These are phyloP conservation scores for Schizopygopsis pylzovi DNA, from an alignment of 2,797 vertebrate genomes.

Conservation along the genomic window DNA sequence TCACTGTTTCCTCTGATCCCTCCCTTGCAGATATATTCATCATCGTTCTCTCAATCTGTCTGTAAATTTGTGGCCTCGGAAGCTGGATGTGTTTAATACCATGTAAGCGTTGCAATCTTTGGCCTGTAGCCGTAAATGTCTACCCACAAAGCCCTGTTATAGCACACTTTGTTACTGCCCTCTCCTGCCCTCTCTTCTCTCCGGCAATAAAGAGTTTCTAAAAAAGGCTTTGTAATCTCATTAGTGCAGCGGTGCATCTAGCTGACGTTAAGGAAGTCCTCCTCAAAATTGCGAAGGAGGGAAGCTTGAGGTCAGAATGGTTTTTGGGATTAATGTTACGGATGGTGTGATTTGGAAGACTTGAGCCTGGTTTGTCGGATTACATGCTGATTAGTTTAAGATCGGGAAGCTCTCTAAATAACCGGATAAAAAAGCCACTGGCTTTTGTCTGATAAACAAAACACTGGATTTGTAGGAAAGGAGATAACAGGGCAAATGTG, in stretches of 20 bases:
- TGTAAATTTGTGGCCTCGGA: constrained; percentile 15
- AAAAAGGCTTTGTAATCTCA: constrained; percentile 46
- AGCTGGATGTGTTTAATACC: constrained; percentile 11
- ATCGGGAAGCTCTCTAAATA: constrained; percentile 40
- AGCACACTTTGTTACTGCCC: constrained; percentile 26
- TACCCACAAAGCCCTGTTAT: constrained; percentile 30
- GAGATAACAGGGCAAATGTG: constrained; percentile 23
- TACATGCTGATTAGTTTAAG: constrained; percentile 39
- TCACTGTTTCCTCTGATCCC: not conserved
- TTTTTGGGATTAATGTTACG: constrained; percentile 27
- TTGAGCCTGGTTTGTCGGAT: constrained; percentile 22
- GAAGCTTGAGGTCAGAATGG: not conserved
- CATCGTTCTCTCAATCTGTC: not conserved
- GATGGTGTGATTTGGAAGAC: constrained; percentile 34
- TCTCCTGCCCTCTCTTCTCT: constrained; percentile 26
- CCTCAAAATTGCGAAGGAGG: constrained; percentile 3
- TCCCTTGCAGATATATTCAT: not conserved
- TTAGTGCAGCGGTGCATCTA: constrained; percentile 24
- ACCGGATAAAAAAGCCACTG: constrained; percentile 11
- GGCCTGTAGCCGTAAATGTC: constrained; percentile 22
- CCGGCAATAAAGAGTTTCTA: constrained; percentile 38
- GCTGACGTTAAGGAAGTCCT: constrained; percentile 11
- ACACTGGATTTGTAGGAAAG: constrained; percentile 16
- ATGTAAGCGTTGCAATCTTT: constrained; percentile 33
- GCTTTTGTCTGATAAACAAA: constrained; percentile 31